A percentile compares a stretch with the other conserved stretches of the same genome.
Conservation (phyloP, 2,797 vertebrate genomes). For the Cyclura pinguis region DNA sequence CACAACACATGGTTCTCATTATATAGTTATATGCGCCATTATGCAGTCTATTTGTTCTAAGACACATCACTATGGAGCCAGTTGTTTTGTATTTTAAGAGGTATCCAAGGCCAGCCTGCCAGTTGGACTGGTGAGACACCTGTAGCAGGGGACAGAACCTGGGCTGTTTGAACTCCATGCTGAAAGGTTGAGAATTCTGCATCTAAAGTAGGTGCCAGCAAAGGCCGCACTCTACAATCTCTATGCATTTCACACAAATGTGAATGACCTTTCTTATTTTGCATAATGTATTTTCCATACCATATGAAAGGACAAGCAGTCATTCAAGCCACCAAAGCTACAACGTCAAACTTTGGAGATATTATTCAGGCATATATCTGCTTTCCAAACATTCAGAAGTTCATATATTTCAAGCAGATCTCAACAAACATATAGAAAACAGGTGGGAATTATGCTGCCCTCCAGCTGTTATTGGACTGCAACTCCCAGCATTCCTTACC, state of each 20-base stretch:
- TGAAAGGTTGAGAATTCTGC: not conserved
- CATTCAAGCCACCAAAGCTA: not conserved
- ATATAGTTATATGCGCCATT: not conserved
- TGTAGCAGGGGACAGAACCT: no score
- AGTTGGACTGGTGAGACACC: not conserved
- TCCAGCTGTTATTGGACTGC: no score
- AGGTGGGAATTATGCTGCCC: no score
- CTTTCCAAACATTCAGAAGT: not conserved
- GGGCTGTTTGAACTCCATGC: not conserved
- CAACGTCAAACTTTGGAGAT: not conserved
- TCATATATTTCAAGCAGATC: not conserved
- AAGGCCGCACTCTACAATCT: not conserved
- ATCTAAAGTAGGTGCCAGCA: not conserved
- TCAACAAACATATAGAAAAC: not conserved
- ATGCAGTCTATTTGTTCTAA: accelerated
- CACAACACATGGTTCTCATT: constrained; percentile 13
- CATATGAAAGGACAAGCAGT: not conserved
- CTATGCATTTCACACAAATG: not conserved
- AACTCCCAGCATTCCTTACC: no score
- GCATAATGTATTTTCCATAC: not conserved
- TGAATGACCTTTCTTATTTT: no score
- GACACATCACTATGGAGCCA: not conserved
- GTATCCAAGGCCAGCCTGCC: not conserved
- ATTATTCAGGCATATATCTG: not conserved
- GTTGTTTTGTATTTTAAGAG: not conserved